A percentile compares a stretch with the other conserved stretches of the same genome.
These are phyloP conservation scores for Phragmatobia fuliginosa DNA, from an alignment of 2,888 invertebrate genomes.

Conservation along the genomic window DNA sequence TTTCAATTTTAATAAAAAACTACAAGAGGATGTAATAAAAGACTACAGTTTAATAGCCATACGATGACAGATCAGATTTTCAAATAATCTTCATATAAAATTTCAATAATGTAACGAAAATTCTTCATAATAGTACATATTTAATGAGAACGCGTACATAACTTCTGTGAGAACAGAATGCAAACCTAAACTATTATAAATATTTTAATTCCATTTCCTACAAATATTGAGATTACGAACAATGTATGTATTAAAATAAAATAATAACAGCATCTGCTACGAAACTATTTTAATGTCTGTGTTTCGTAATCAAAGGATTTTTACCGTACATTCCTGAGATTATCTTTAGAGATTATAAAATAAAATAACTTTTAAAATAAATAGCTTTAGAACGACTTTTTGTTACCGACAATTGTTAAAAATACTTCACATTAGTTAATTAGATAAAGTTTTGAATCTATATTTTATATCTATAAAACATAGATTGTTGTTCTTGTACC, in stretches of 20 bases:
- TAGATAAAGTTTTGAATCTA: neutral
- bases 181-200: neutral
- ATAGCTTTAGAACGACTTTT: neutral
- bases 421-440: slow-evolving; percentile 4
- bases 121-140: neutral
- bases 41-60: no score
- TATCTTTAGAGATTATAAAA: slow-evolving; percentile 9
- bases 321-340: slow-evolving; percentile 9
- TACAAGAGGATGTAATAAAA: no score
- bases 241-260: neutral
- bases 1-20: no score
- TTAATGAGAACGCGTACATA: neutral
- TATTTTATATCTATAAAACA: neutral
- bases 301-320: slow-evolving; percentile 7
- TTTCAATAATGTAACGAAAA: neutral
- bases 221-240: neutral
- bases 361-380: neutral
- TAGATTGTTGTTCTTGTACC: no score
- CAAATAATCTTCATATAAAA: neutral
- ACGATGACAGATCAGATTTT: neutral
- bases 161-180: slow-evolving; percentile 2
- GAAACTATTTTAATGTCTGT: neutral
- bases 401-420: slow-evolving; percentile 9
- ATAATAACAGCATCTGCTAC: slow-evolving; percentile 3
- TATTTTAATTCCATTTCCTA: neutral